These are phyloP conservation scores for Zhengitettix transpicula DNA, from an alignment of 2,888 invertebrate genomes.

Conservation along the genomic window DNA sequence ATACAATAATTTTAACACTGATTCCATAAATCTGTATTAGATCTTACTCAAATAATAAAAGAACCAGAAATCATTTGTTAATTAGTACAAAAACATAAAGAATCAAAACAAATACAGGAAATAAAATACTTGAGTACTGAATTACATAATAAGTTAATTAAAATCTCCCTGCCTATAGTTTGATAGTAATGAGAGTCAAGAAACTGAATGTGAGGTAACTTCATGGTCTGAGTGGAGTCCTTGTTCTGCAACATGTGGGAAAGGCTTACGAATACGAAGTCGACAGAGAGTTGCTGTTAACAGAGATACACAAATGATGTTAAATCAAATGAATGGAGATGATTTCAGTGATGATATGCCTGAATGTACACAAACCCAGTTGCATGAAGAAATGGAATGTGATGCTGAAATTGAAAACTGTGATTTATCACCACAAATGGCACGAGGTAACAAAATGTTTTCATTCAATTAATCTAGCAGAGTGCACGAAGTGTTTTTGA, in stretches of 20 bases:
- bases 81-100: too few species aligned
- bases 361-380: not conserved
- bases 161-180: too few species aligned
- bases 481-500: too few species aligned
- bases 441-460: slow-evolving; percentile 19
- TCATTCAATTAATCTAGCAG: too few species aligned
- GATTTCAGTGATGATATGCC: not conserved
- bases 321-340: not conserved
- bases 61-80: too few species aligned
- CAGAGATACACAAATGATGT: slow-evolving; percentile 5
- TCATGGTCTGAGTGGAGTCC: slow-evolving; percentile 28
- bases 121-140: too few species aligned
- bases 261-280: slow-evolving; percentile 44
- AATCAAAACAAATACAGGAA: too few species aligned
- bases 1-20: too few species aligned
- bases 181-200: not conserved
- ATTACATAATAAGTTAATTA: too few species aligned
- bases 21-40: too few species aligned
- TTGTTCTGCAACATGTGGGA: slow-evolving; percentile 30
- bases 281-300: slow-evolving; percentile 23
- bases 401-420: slow-evolving; percentile 23
- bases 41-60: too few species aligned
- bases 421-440: slow-evolving; percentile 18
- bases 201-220: slow-evolving; percentile 25
- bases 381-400: slow-evolving; percentile 31